Evolutionary conservation across 2,113 vertebrate species (phyloP).

Genomic region (Ptychochromis oligacanthus): DNA sequence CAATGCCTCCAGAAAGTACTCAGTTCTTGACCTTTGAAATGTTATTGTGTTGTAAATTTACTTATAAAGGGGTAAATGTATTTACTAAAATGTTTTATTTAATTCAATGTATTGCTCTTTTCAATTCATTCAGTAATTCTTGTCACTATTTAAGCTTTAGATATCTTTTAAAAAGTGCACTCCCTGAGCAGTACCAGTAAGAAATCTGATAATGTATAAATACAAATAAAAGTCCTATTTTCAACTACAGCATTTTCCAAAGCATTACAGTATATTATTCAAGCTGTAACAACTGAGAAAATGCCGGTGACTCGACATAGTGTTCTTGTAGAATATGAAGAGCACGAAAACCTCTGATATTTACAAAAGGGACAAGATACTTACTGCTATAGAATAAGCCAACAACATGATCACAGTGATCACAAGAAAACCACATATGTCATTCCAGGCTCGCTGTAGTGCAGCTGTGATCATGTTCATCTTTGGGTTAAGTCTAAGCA

Average conservation of each 20-base stretch:
- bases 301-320: accelerated
- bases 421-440: slow-evolving; percentile 85
- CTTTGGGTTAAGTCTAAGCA: slow-evolving; percentile 90
- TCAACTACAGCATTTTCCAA: not conserved
- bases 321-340: not conserved
- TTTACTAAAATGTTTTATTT: not conserved
- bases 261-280: not conserved
- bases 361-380: slow-evolving; percentile 43
- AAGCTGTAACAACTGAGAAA: not conserved
- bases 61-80: accelerated
- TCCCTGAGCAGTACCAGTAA: not conserved
- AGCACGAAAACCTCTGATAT: not conserved
- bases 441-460: slow-evolving; percentile 85
- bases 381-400: slow-evolving; percentile 87
- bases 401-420: slow-evolving; percentile 86
- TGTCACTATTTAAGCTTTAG: not conserved
- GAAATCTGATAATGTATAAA: not conserved
- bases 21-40: not conserved
- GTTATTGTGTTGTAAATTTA: too few relatives aligned
- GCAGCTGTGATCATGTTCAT: slow-evolving; percentile 89
- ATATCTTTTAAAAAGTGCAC: not conserved
- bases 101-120: not conserved
- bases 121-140: not conserved
- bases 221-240: not conserved
- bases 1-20: not conserved